Conservation (phyloP, 2,797 vertebrate species). For the Leuciscus waleckii region DNA sequence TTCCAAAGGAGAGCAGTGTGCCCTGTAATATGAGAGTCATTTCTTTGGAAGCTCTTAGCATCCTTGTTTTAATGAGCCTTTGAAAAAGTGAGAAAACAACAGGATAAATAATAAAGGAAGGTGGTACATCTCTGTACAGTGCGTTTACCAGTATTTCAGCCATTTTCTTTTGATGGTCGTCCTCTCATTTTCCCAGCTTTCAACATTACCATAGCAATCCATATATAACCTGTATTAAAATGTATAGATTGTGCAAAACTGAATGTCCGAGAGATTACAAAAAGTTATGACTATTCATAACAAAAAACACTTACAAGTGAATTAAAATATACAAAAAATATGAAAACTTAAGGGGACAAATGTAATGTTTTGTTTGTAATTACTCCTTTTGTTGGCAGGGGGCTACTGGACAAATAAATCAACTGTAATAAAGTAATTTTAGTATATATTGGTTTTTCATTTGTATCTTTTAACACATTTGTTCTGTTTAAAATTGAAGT, state of each 20-base stretch:
- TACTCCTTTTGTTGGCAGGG: constrained; percentile 97
- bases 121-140: constrained; percentile 84
- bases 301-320: constrained; percentile 73
- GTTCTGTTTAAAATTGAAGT: not conserved
- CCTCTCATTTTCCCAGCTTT: constrained; percentile 79
- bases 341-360: constrained; percentile 85
- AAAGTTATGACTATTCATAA: constrained; percentile 65
- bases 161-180: constrained; percentile 52
- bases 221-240: constrained; percentile 97
- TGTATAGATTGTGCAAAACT: constrained; percentile 98
- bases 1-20: constrained; percentile 2
- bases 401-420: constrained; percentile 97
- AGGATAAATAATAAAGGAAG: constrained; percentile 57
- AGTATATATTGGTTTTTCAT: constrained; percentile 81
- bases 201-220: constrained; percentile 89
- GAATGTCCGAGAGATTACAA: constrained; percentile 87
- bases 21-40: constrained; percentile 26
- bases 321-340: constrained; percentile 78
- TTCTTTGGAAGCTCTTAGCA: constrained; percentile 28
- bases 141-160: constrained; percentile 92
- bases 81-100: constrained; percentile 53
- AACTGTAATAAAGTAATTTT: constrained; percentile 99
- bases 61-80: constrained; percentile 46
- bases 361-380: constrained; percentile 99
- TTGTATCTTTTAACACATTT: not conserved